Evolutionary conservation across 2,113 vertebrate species (phyloP), one percentile per base, ranked within the genome.

Genomic region (Ornithorhynchus anatinus): DNA sequence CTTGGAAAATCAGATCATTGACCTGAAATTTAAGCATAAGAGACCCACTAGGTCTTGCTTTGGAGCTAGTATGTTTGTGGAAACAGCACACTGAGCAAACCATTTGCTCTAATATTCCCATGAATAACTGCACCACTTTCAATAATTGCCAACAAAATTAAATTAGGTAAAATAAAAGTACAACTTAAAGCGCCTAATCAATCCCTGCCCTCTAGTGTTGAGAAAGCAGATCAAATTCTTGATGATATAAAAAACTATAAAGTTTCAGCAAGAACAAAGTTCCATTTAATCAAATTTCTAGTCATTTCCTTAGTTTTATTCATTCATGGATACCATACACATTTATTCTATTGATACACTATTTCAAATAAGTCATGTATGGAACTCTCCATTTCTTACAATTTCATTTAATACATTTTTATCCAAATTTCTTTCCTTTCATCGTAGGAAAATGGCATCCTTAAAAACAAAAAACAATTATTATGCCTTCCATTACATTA

Each of bases 141-240:
- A 88, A 47, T 85, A 81, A 79, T 23, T 59, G 65, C 25, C 86
- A 88, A 87, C 83, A 82, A 84, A 83, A 86, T 75, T 70, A 78
- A 65, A 86, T 81, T 86, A 84, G 81, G 54, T 88, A 38, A 68
- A 84, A 86, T 75, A 86, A 85, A 90, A 89, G 82, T 77, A 86
- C 62, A 86, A 85, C 81, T 92, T 89, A 90, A 87, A 90, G 92
- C 88, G 87, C 72, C 86, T 67, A 69, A 90, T 85, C 85, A 81
- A 79, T 84, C 82, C 91, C 91, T 93, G 94, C 93, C 93, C 93
- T 93, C 94, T 94, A 94, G 94, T 87, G 94, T 94, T 90, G 89
- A 92, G 87, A 93, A 93, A 89, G 82, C 75, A 92, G 88, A 94
- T 89, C 53, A 88, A 92, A 85, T 53, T 73, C 36, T 47, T 64